Percentiles rank a stretch among this genome's conserved stretches.
Evolutionary conservation across 2,888 invertebrate genomes (phyloP).

Genomic region (Leptopilina drosophilae): DNA sequence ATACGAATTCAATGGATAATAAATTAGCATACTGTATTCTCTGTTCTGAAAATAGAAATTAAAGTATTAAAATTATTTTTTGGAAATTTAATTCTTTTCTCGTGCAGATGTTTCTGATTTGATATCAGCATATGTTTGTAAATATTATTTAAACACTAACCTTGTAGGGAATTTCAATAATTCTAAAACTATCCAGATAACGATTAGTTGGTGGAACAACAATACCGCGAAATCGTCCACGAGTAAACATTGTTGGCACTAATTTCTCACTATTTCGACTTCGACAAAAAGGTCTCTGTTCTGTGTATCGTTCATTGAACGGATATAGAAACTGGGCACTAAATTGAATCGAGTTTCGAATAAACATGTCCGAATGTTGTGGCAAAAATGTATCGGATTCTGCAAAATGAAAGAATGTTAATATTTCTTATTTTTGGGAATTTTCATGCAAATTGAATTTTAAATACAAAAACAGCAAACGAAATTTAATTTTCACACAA

Average conservation of each 20-base stretch:
- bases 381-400: background rate
- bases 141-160: background rate
- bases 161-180: slow-evolving; percentile 24
- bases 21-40: slow-evolving; percentile 16
- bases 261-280: background rate
- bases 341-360: background rate
- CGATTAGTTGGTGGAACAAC: slow-evolving; percentile 13
- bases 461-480: no score
- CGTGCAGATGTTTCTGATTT: background rate
- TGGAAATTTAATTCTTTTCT: background rate
- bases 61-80: background rate
- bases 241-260: slow-evolving; percentile 31
- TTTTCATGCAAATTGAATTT: no score
- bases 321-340: slow-evolving; percentile 17
- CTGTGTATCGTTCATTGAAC: slow-evolving; percentile 21
- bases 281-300: slow-evolving; percentile 16
- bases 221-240: slow-evolving; percentile 28
- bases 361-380: slow-evolving; percentile 4
- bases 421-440: no score
- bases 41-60: slow-evolving; percentile 1
- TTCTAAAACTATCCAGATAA: slow-evolving; percentile 17
- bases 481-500: no score
- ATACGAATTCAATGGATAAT: slow-evolving; percentile 24
- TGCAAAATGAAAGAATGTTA: background rate
- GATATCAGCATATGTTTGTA: background rate